Conservation (phyloP, 2,888 invertebrate genomes). For the Eilema caniola region DNA sequence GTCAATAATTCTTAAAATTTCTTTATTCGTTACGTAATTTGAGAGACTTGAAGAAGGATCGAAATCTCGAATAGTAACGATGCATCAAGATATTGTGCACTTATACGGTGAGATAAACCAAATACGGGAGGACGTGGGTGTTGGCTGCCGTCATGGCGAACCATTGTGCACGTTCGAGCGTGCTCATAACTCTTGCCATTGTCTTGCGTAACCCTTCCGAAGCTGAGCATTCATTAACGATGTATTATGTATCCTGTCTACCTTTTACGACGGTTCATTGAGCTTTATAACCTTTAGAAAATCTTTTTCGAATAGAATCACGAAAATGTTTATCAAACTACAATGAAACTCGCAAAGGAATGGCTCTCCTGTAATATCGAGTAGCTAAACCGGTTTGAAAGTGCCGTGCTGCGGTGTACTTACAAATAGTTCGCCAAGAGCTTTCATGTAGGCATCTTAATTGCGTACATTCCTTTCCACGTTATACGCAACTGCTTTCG, state of each 20-base stretch:
- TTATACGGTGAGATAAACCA: slow-evolving; percentile 78
- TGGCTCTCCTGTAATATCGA: slow-evolving; percentile 56
- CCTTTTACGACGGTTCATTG: slow-evolving; percentile 75
- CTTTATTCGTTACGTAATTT: not conserved
- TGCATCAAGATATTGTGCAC: slow-evolving; percentile 73
- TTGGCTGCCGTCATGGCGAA: slow-evolving; percentile 68
- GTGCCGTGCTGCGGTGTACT: slow-evolving; percentile 61
- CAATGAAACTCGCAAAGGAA: slow-evolving; percentile 55
- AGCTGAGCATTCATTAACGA: slow-evolving; percentile 67
- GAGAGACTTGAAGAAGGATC: slow-evolving; percentile 50
- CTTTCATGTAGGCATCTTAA: slow-evolving; percentile 76
- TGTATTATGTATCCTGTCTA: slow-evolving; percentile 77
- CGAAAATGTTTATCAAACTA: slow-evolving; percentile 46
- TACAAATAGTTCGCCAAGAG: slow-evolving; percentile 62
- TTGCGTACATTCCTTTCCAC: slow-evolving; percentile 61
- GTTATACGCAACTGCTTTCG: slow-evolving; percentile 44
- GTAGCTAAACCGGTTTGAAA: slow-evolving; percentile 76
- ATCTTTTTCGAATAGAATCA: slow-evolving; percentile 48
- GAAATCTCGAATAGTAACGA: slow-evolving; percentile 74
- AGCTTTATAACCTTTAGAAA: slow-evolving; percentile 63
- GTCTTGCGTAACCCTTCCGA: slow-evolving; percentile 76
- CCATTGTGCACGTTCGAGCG: slow-evolving; percentile 58
- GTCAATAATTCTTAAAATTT: not conserved
- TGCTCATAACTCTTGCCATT: slow-evolving; percentile 70
- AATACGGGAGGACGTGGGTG: slow-evolving; percentile 77